Percentiles rank a stretch among this genome's conserved stretches.
Conservation (phyloP, 2,113 vertebrate species). For the Odocoileus virginianus region DNA sequence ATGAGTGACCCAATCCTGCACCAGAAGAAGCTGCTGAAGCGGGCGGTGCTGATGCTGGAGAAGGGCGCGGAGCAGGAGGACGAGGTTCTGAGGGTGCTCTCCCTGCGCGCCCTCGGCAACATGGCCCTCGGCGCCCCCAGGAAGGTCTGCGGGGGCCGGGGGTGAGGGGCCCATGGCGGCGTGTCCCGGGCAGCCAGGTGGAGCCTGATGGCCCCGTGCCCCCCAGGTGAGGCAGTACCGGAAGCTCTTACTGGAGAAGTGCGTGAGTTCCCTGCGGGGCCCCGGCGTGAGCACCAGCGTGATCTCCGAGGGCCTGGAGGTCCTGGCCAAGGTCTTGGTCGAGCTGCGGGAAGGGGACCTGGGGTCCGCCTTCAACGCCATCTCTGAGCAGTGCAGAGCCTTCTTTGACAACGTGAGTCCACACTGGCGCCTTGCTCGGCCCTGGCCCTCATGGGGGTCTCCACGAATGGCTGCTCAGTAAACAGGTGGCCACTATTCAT, state of each 20-base stretch:
- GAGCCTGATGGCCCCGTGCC: neutral
- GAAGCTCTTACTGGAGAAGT: slow-evolving; percentile 55
- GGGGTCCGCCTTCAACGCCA: slow-evolving; percentile 5
- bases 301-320: slow-evolving; percentile 5
- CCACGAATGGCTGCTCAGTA: fast-evolving
- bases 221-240: slow-evolving; percentile 57
- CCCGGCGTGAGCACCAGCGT: fast-evolving
- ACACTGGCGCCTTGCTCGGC: fast-evolving
- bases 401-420: slow-evolving; percentile 58
- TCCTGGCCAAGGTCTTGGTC: slow-evolving; percentile 55
- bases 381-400: slow-evolving; percentile 57
- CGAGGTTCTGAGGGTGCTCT: slow-evolving; percentile 31
- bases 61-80: slow-evolving; percentile 13
- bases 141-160: slow-evolving; percentile 25
- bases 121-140: slow-evolving; percentile 55
- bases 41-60: neutral
- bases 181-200: fast-evolving
- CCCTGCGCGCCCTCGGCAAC: slow-evolving; percentile 53
- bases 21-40: slow-evolving; percentile 61
- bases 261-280: neutral
- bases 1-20: slow-evolving; percentile 33
- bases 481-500: fast-evolving
- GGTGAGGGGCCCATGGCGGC: neutral
- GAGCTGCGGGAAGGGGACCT: slow-evolving; percentile 54
- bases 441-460: neutral